A percentile compares a stretch with the other conserved stretches of the same genome.
These are phyloP conservation scores for Oopsacas minuta DNA, from an alignment of 37 sponge, comb jelly and placozoan species.

Conservation along the genomic window DNA sequence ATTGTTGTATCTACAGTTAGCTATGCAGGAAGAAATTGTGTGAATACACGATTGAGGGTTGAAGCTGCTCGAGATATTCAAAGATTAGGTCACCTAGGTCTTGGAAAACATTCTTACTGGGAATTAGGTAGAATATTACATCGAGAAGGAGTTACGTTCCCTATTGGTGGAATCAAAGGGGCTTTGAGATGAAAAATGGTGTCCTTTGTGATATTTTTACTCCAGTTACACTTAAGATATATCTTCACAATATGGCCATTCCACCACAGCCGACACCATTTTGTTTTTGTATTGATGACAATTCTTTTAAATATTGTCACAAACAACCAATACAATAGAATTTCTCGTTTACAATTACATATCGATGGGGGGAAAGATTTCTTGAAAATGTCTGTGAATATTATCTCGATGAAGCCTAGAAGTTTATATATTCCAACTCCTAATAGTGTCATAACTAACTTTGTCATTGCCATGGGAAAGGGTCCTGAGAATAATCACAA, in stretches of 20 bases:
- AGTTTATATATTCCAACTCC: conserved; percentile 5
- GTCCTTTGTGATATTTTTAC: neutral
- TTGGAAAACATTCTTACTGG: conserved; percentile 15
- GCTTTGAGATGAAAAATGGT: conserved; percentile 17
- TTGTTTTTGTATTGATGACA: neutral
- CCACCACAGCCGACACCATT: conserved; percentile 15
- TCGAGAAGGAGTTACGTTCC: conserved; percentile 12
- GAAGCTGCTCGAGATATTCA: conserved; percentile 15
- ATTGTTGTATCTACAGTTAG: conserved; percentile 16
- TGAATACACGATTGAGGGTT: neutral
- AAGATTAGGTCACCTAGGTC: conserved; percentile 11
- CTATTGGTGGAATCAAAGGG: conserved; percentile 17
- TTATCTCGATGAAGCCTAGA: conserved; percentile 9
- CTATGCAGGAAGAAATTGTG: neutral
- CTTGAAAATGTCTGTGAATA: conserved; percentile 2
- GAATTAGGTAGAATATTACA: neutral
- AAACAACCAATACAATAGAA: neutral
- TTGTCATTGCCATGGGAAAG: conserved; percentile 20
- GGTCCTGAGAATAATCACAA: conserved; percentile 9
- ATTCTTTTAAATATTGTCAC: conserved; percentile 13
- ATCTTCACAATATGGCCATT: neutral
- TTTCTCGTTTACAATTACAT: neutral
- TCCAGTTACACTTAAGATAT: neutral
- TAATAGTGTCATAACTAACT: conserved; percentile 16
- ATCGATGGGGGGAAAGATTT: conserved; percentile 16